Conservation (phyloP, 2,888 invertebrate genomes). For the Lasioglossum calceatum region DNA sequence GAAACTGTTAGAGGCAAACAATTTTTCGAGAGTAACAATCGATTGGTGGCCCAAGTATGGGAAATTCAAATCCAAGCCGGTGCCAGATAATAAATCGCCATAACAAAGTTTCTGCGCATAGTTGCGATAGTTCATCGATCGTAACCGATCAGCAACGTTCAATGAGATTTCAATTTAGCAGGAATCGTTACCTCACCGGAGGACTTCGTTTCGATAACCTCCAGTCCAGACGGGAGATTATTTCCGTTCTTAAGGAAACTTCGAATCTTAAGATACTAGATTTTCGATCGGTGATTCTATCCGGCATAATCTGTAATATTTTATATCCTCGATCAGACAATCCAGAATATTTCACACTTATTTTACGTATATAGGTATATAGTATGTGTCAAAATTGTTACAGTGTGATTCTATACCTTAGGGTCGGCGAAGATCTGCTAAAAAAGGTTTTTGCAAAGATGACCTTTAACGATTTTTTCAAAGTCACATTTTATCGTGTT, state of each 20-base stretch:
- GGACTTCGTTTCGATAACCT: constrained; percentile 43
- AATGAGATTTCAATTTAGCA: constrained; percentile 51
- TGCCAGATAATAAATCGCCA: constrained; percentile 25
- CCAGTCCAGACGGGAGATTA: constrained; percentile 32
- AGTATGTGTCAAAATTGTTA: no score
- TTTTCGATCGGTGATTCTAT: constrained; percentile 21
- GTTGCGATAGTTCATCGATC: constrained; percentile 33
- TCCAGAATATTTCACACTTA: not conserved
- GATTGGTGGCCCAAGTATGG: not conserved
- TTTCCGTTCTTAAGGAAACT: constrained; percentile 42
- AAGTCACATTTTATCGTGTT: no score
- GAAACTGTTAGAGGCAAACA: not conserved
- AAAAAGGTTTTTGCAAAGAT: no score
- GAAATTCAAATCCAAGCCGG: not conserved
- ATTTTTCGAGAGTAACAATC: not conserved
- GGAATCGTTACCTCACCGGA: constrained; percentile 39
- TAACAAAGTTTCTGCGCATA: constrained; percentile 25
- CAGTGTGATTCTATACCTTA: no score
- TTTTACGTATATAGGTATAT: not conserved
- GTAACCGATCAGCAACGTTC: constrained; percentile 22
- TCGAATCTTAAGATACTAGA: constrained; percentile 26
- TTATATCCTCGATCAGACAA: not conserved
- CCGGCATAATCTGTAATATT: constrained; percentile 24
- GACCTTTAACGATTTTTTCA: no score
- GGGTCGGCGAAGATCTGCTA: no score